These are phyloP conservation scores for Neoaliturus tenellus DNA, from an alignment of 2,888 invertebrate genomes.

Conservation along the genomic window DNA sequence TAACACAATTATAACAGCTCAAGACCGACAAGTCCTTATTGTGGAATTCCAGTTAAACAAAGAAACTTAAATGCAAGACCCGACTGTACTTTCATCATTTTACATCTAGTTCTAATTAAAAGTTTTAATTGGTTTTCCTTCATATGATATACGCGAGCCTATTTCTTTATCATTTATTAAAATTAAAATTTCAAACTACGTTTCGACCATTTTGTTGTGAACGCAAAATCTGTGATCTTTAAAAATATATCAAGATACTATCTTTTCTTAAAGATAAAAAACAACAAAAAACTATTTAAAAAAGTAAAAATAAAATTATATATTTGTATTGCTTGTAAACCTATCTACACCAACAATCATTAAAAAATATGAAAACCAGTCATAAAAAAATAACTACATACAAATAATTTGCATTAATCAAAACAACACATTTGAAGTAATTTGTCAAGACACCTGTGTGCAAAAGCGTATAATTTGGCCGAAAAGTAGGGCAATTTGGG, in stretches of 20 bases:
- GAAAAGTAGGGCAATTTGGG: background rate
- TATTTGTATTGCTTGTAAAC: too few species aligned
- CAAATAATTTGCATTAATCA: background rate
- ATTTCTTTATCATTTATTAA: too few species aligned
- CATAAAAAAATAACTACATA: too few species aligned
- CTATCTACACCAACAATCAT: too few species aligned
- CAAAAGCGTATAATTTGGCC: background rate
- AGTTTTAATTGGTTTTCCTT: constrained; percentile 23
- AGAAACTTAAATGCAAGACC: constrained; percentile 31
- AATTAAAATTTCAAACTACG: too few species aligned
- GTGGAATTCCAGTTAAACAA: constrained; percentile 30
- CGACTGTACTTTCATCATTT: constrained; percentile 24
- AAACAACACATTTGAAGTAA: background rate
- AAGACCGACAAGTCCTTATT: constrained; percentile 22
- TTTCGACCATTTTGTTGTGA: too few species aligned
- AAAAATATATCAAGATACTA: too few species aligned
- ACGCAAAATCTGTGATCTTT: too few species aligned
- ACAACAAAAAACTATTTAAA: too few species aligned
- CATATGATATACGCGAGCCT: background rate
- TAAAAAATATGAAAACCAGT: too few species aligned
- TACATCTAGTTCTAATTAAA: constrained; percentile 33
- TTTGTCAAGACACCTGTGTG: background rate
- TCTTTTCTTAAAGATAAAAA: too few species aligned
- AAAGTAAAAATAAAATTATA: too few species aligned
- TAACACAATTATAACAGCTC: constrained; percentile 21